phyloP scores from a whole-genome alignment of 2,113 vertebrate genomes.

The Nerophis ophidion region DNA sequence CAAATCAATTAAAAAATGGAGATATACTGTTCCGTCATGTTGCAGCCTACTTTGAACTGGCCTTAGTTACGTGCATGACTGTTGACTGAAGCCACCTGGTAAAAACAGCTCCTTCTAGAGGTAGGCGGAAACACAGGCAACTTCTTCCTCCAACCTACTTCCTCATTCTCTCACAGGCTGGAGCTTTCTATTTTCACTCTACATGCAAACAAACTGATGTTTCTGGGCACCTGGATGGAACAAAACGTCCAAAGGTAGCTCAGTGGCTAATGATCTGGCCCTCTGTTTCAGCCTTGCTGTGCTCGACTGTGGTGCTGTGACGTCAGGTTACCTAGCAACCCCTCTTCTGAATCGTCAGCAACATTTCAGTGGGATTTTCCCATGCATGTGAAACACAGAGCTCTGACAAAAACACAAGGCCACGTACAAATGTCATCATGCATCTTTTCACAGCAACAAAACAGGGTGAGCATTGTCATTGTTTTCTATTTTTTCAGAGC shows the following conservation, averaged over 20 bases:
- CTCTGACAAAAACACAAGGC: slow-evolving; percentile 31
- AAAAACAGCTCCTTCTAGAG: slow-evolving; percentile 1
- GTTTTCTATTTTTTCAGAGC: slow-evolving; percentile 1
- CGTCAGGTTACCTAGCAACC: slow-evolving; percentile 75
- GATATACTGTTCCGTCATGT: not conserved
- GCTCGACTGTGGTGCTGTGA: slow-evolving; percentile 62
- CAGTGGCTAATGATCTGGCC: slow-evolving; percentile 44
- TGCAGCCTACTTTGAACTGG: not conserved
- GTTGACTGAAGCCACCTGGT: slow-evolving; percentile 7
- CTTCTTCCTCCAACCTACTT: not conserved
- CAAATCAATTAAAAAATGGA: not conserved
- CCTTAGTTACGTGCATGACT: slow-evolving; percentile 6
- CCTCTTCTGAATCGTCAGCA: slow-evolving; percentile 67
- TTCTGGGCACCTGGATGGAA: slow-evolving; percentile 7
- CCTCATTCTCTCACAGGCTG: slow-evolving; percentile 1
- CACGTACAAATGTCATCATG: slow-evolving; percentile 21
- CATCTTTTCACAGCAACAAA: slow-evolving; percentile 2
- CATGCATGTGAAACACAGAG: slow-evolving; percentile 53
- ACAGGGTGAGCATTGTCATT: slow-evolving; percentile 3
- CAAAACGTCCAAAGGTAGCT: not conserved
- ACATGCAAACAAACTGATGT: slow-evolving; percentile 14
- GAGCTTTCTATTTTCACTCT: not conserved
- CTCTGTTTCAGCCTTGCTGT: slow-evolving; percentile 44
- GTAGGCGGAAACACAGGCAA: not conserved
- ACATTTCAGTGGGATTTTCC: slow-evolving; percentile 74